Percentiles rank a stretch among this genome's conserved stretches.
Evolutionary conservation across 2,888 invertebrate species (phyloP).

Genomic region (Cantharis nigra): DNA sequence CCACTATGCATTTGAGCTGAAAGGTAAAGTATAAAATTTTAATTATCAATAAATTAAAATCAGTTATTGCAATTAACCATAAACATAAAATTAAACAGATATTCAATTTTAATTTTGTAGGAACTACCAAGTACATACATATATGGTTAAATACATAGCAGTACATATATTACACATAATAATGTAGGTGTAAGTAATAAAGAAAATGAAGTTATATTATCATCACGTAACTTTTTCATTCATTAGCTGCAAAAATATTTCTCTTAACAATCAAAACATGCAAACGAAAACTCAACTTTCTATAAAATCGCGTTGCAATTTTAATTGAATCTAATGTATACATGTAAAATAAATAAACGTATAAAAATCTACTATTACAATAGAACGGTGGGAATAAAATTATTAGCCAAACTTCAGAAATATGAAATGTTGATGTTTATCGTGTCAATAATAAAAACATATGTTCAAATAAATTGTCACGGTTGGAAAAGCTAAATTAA

Average conservation of each 20-base stretch:
- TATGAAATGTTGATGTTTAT: background rate
- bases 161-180: background rate
- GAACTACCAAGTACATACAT: background rate
- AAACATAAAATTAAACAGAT: background rate
- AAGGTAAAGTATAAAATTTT: background rate
- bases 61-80: background rate
- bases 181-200: background rate
- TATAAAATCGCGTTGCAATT: background rate
- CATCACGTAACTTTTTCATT: background rate
- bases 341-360: background rate
- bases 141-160: background rate
- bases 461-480: background rate
- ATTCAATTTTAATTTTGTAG: background rate
- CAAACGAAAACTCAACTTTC: background rate
- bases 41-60: background rate
- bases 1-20: background rate
- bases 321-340: background rate
- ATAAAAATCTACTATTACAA: background rate
- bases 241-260: background rate
- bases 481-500: background rate
- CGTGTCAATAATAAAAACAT: background rate
- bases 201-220: background rate
- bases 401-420: background rate
- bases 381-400: background rate
- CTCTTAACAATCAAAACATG: background rate